These are phyloP conservation scores for Corythoichthys intestinalis DNA, from an alignment of 2,113 vertebrate species.

Conservation along the genomic window DNA sequence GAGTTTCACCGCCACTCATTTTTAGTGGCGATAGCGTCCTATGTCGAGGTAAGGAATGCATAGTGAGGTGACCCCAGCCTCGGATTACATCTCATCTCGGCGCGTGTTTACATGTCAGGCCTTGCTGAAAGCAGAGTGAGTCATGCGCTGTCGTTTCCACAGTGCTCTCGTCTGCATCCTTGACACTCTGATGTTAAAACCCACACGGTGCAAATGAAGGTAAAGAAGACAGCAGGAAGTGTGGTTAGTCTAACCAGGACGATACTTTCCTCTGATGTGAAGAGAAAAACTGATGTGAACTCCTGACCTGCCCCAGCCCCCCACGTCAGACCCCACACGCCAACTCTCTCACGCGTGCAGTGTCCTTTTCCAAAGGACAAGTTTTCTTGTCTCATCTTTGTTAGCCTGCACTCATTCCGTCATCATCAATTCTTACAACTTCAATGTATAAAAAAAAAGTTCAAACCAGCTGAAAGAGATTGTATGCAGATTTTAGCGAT, in stretches of 20 bases:
- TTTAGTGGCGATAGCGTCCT: background rate
- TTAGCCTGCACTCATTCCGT: background rate
- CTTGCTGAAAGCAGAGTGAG: conserved; percentile 19
- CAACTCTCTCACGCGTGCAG: background rate
- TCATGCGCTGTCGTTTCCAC: conserved; percentile 23
- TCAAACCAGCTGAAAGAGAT: background rate
- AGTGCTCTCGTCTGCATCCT: conserved; percentile 8
- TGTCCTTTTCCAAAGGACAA: background rate
- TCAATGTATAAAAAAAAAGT: background rate
- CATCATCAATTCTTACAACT: background rate
- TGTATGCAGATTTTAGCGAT: background rate
- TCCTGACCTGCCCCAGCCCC: conserved; percentile 32
- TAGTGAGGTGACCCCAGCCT: conserved; percentile 17
- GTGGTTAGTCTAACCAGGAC: conserved; percentile 37
- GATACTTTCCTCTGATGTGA: conserved; percentile 21
- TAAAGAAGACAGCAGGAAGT: conserved; percentile 25
- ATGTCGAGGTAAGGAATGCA: conserved; percentile 35
- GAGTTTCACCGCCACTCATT: background rate
- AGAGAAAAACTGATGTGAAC: conserved; percentile 35
- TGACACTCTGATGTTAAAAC: conserved; percentile 4
- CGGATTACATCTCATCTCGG: conserved; percentile 27
- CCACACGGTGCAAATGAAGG: conserved; percentile 10
- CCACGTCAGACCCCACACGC: background rate
- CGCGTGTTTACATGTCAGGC: conserved; percentile 37
- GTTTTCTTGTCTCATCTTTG: conserved; percentile 38